A percentile compares a stretch with the other conserved stretches of the same genome.
Conservation (phyloP, 2,888 invertebrate genomes). For the Ochlodes sylvanus region DNA sequence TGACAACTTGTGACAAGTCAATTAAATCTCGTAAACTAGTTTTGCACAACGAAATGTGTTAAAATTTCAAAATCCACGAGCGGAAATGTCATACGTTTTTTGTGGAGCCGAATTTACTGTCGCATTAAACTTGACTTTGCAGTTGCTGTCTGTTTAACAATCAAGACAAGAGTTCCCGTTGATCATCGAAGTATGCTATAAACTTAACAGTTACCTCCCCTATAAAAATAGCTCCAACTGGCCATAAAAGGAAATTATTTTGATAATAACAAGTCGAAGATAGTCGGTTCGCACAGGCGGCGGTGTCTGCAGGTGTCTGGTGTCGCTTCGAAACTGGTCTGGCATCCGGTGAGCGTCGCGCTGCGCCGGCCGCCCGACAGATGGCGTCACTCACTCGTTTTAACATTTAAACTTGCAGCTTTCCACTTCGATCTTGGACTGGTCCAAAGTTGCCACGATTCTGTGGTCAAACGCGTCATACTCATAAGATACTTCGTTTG, state of each 20-base stretch:
- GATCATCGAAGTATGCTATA: too few relatives aligned
- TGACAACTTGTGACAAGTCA: constrained; percentile 4
- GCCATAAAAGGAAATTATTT: constrained; percentile 19
- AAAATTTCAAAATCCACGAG: not conserved
- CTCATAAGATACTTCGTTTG: too few relatives aligned
- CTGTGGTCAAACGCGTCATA: too few relatives aligned
- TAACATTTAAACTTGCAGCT: constrained; percentile 49
- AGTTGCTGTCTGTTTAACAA: too few relatives aligned
- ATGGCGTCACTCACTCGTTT: constrained; percentile 64
- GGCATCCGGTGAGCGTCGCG: constrained; percentile 67
- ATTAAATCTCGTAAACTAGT: constrained; percentile 1
- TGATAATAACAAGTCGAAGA: constrained; percentile 25
- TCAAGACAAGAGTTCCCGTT: not conserved
- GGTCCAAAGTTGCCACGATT: constrained; percentile 7
- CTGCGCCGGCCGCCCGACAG: constrained; percentile 63
- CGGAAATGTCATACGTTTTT: not conserved
- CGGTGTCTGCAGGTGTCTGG: constrained; percentile 73
- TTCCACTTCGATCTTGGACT: constrained; percentile 35
- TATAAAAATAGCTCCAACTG: not conserved
- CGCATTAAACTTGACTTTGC: not conserved
- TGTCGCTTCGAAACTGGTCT: constrained; percentile 80
- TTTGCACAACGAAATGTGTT: not conserved
- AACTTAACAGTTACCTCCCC: not conserved
- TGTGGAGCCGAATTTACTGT: not conserved
- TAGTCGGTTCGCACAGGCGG: constrained; percentile 42